phyloP scores from a whole-genome alignment of 2,113 vertebrate genomes.

The Apodemus speciosus region DNA sequence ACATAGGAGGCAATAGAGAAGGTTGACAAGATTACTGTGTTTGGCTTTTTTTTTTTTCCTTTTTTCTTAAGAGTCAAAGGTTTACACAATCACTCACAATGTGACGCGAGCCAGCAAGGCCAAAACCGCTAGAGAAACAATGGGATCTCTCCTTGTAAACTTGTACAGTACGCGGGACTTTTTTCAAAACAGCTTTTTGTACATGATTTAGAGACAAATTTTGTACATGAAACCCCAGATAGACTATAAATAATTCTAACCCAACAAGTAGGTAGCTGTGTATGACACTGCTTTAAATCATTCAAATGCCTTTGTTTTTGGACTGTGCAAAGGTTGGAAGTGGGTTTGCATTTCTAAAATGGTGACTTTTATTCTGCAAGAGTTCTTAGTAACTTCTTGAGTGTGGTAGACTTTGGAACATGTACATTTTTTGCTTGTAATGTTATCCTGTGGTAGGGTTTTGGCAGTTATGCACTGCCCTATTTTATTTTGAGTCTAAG shows the following conservation, averaged over 20 bases:
- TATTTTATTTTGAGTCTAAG: constrained; percentile 92
- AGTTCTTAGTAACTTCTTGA: constrained; percentile 89
- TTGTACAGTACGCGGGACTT: constrained; percentile 95
- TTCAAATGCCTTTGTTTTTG: constrained; percentile 88
- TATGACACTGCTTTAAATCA: constrained; percentile 89
- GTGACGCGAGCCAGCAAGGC: constrained; percentile 90
- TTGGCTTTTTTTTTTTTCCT: constrained; percentile 72
- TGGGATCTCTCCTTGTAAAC: constrained; percentile 94
- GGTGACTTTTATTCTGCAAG: constrained; percentile 87
- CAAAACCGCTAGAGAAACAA: constrained; percentile 89
- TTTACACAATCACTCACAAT: constrained; percentile 91
- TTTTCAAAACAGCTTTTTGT: constrained; percentile 93
- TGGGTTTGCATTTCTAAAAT: constrained; percentile 89
- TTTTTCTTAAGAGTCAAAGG: constrained; percentile 87
- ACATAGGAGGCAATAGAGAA: constrained; percentile 82
- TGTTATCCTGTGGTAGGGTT: constrained; percentile 91
- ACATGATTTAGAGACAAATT: constrained; percentile 92
- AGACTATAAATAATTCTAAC: constrained; percentile 90
- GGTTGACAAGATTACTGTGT: constrained; percentile 83
- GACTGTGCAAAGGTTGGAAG: constrained; percentile 89
- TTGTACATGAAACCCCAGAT: constrained; percentile 90
- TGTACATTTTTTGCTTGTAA: constrained; percentile 89
- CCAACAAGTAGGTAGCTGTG: constrained; percentile 85
- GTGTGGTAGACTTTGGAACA: constrained; percentile 90
- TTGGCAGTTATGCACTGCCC: constrained; percentile 85